These are phyloP conservation scores for Ascaphus truei DNA, from an alignment of 2,113 vertebrate species.

Conservation along the genomic window DNA sequence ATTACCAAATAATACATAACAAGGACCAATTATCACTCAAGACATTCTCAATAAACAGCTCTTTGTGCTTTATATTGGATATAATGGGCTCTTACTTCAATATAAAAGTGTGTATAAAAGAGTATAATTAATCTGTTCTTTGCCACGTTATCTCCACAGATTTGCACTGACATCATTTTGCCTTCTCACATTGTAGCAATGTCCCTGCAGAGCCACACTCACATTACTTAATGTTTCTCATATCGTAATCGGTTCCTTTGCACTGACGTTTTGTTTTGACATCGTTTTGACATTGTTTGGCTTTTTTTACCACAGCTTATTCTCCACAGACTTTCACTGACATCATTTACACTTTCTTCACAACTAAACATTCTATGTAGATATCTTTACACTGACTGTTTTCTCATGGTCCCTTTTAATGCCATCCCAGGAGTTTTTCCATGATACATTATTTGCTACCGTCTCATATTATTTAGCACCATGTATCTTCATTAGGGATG, in stretches of 20 bases:
- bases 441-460: not conserved
- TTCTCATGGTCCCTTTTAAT: not conserved
- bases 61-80: no score
- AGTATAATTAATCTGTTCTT: no score
- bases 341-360: not conserved
- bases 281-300: conserved; percentile 10
- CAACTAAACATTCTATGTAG: not conserved
- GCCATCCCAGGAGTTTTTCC: not conserved
- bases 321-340: conserved; percentile 20
- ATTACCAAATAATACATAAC: no score
- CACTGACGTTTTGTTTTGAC: conserved; percentile 33
- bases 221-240: not conserved
- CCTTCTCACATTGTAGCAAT: not conserved
- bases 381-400: not conserved
- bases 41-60: no score
- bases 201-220: conserved; percentile 1
- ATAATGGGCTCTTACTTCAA: no score
- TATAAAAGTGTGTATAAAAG: no score
- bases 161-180: no score
- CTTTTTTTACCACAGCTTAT: not conserved
- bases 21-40: no score
- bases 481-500: not conserved
- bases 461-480: not conserved
- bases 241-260: not conserved
- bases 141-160: no score